Base-by-base conservation (phyloP, 2,113 vertebrate species). In the Paralichthys olivaceus region DNA sequence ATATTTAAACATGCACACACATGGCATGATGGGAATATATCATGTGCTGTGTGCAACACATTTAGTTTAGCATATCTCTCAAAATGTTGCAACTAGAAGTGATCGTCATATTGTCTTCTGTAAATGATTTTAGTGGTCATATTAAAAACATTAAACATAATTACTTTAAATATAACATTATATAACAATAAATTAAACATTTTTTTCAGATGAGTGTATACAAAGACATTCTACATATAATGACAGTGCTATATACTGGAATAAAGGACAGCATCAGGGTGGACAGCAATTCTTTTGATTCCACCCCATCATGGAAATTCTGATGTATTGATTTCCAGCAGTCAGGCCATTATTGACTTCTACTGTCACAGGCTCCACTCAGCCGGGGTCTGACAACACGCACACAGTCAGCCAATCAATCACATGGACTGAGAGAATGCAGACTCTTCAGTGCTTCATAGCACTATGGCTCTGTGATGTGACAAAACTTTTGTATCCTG, bases 291-390 rank as follows among this genome's bases (percentile, higher is more conserved):
- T 43, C 40, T 17, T 47, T 47, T 6, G 45, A 19, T 47, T 49
- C 17, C 45, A 49, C 15, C 45, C 63, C 47, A 43, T 89, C 79
- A 84, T 81, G 88, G 87, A 90, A 90, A 89, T 72, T 81, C 54
- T 37, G 55, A 81, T 71, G 17, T 69, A 88, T 89, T 74, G 83
- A 92, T 69, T 20, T 43, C 11, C 59, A 68, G 68, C 65, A 57
- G 57, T 0, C 23, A 57, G 73, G 57, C 29, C 26, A 49, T 25
- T 83, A 91, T 90, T 72, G 89, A 92, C 55, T 47, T 28, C 67
- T 61, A 43, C 58, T 53, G 55, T 53, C 63, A 61, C 54, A 58
- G 37, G 45, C 43, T 29, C 15, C 29, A 40, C 0, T 29, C n/a
- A n/a, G n/a, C 17, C 19, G 28, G 23, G 51, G 76, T 69, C 64